A percentile compares a stretch with the other conserved stretches of the same genome.
phyloP scores from a whole-genome alignment of 2,113 vertebrate species.

The human (Homo sapiens) region DNA sequence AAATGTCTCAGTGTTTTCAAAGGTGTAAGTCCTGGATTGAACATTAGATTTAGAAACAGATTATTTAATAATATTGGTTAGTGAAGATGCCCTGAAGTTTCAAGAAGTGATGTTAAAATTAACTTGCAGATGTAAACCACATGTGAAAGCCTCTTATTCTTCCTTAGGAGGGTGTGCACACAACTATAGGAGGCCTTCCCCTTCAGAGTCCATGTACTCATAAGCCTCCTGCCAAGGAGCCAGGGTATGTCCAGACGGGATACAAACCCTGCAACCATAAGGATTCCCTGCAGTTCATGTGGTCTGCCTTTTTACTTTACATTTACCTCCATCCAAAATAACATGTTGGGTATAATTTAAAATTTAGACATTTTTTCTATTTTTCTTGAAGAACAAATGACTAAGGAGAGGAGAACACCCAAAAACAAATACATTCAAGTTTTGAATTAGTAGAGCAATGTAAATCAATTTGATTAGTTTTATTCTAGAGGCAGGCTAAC shows the following conservation, averaged over 20 bases:
- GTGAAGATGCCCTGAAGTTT: not conserved
- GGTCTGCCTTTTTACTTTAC: not conserved
- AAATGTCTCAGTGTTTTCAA: not conserved
- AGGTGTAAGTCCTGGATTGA: not conserved
- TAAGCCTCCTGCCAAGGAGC: not conserved
- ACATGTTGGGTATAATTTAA: not conserved
- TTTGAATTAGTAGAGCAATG: not conserved
- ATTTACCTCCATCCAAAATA: not conserved
- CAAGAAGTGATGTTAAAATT: not conserved
- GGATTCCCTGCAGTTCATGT: not conserved
- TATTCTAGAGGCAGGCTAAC: not conserved
- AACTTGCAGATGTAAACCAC: not conserved
- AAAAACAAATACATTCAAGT: not conserved
- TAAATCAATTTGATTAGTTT: not conserved
- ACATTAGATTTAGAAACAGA: not conserved
- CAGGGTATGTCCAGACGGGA: not conserved
- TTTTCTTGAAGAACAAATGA: not conserved
- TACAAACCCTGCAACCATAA: not conserved
- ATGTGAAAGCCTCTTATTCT: not conserved
- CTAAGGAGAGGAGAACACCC: not conserved
- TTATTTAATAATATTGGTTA: not conserved
- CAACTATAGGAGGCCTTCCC: not conserved
- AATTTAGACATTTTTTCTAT: not conserved
- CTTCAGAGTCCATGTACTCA: rapidly evolving
- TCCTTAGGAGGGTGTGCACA: not conserved